Evolutionary conservation across 2,888 invertebrate species (phyloP).

Genomic region (Rosalia funebris): DNA sequence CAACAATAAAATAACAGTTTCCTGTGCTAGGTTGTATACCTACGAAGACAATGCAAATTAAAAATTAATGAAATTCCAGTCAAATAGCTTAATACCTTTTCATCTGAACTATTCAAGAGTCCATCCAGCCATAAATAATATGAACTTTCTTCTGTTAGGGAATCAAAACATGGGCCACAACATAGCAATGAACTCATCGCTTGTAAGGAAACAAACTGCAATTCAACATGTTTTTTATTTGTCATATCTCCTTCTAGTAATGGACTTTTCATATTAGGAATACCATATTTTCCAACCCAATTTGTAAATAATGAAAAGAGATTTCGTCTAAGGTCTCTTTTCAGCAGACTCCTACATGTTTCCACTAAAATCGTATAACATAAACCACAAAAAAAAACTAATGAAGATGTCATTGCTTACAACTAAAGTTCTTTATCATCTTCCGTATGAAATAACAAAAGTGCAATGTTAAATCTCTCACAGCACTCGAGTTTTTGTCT

Average conservation of each 20-base stretch:
- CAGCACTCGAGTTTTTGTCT: slow-evolving; percentile 89
- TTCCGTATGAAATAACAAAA: slow-evolving; percentile 95
- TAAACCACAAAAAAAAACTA: slow-evolving; percentile 1
- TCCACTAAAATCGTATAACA: slow-evolving; percentile 75
- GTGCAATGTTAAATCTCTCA: slow-evolving; percentile 90
- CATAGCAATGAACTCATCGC: slow-evolving; percentile 97
- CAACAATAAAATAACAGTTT: slow-evolving; percentile 91
- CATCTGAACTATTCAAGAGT: slow-evolving; percentile 87
- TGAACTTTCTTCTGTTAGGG: slow-evolving; percentile 89
- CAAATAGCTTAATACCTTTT: slow-evolving; percentile 82
- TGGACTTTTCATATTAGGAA: slow-evolving; percentile 66
- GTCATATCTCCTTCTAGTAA: slow-evolving; percentile 45
- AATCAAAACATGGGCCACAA: slow-evolving; percentile 95
- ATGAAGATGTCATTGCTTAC: slow-evolving; percentile 69
- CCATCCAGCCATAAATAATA: slow-evolving; percentile 95
- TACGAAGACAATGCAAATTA: no score
- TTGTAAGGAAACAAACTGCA: slow-evolving; percentile 69
- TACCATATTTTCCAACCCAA: slow-evolving; percentile 92
- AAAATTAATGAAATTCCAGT: no score
- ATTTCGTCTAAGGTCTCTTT: slow-evolving; percentile 85
- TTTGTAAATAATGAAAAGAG: slow-evolving; percentile 92
- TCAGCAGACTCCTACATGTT: slow-evolving; percentile 83
- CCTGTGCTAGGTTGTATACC: slow-evolving; percentile 91
- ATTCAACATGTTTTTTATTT: slow-evolving; percentile 62
- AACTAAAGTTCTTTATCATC: slow-evolving; percentile 91